phyloP scores from a whole-genome alignment of 2,113 vertebrate genomes.

The Orientallactaga bullata region DNA sequence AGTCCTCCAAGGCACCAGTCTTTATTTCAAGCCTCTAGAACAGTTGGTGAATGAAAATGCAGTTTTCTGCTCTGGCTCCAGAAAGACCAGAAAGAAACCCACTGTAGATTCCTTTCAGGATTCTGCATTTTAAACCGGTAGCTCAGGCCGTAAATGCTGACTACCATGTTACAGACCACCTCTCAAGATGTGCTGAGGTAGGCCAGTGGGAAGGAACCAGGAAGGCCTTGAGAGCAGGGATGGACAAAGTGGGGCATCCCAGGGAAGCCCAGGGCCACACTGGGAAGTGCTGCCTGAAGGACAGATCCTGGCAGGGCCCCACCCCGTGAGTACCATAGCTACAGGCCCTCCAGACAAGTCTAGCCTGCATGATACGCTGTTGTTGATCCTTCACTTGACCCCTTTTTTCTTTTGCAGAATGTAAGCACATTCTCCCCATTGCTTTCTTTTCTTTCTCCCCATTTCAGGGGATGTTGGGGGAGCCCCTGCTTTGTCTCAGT shows the following conservation, averaged over 20 bases:
- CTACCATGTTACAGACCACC: not conserved
- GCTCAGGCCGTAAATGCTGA: not conserved
- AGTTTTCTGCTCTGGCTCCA: not conserved
- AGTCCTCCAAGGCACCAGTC: not conserved
- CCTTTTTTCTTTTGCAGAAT: not conserved
- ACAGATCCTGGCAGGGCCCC: too few species aligned
- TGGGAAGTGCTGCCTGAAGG: not conserved
- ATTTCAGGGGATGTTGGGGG: not conserved
- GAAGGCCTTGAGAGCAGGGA: rapidly evolving
- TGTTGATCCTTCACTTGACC: not conserved
- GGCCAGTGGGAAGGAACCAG: not conserved
- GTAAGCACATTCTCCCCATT: too few species aligned
- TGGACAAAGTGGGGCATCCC: not conserved
- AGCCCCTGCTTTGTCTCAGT: not conserved
- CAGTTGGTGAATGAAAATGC: not conserved
- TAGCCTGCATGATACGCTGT: not conserved
- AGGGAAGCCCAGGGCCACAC: not conserved
- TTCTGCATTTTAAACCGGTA: not conserved
- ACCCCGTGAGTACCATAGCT: rapidly evolving
- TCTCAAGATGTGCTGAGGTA: not conserved
- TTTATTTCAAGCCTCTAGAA: not conserved
- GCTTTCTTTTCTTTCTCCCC: not conserved
- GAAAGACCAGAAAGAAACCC: not conserved
- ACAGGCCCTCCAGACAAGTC: not conserved
- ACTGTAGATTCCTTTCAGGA: not conserved